phyloP scores from a whole-genome alignment of 2,797 vertebrate species.

The Manis crassicaudata region DNA sequence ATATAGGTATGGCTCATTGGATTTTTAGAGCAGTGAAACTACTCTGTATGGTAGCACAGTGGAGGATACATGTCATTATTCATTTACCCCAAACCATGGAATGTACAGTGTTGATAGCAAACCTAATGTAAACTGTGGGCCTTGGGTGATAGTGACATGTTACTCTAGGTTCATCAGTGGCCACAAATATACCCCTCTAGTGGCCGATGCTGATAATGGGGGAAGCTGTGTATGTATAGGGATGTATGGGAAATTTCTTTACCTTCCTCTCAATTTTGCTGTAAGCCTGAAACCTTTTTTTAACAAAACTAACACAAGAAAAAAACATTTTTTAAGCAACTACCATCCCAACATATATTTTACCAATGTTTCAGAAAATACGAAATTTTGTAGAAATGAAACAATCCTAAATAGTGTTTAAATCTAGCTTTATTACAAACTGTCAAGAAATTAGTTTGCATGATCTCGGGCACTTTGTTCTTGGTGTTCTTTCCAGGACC shows the following conservation, averaged over 20 bases:
- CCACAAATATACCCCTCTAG: background rate
- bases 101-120: background rate
- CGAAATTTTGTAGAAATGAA: conserved; percentile 32
- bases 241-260: background rate
- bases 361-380: conserved; percentile 33
- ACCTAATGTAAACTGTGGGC: background rate
- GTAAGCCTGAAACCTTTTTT: background rate
- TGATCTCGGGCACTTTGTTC: background rate
- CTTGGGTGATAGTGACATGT: background rate
- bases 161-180: background rate
- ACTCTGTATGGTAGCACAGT: background rate
- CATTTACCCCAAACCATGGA: background rate
- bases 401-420: background rate
- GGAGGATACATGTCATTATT: background rate
- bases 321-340: background rate
- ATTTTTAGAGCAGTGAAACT: background rate
- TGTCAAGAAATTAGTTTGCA: background rate
- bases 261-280: background rate
- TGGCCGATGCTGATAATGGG: background rate
- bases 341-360: background rate
- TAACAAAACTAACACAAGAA: background rate
- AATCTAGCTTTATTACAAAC: background rate
- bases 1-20: background rate
- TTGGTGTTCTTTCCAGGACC: background rate
- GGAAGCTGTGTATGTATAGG: background rate